Percentiles rank a stretch among this genome's conserved stretches.
These are phyloP conservation scores for Galendromus occidentalis DNA, from an alignment of 1,140 invertebrate genomes.

Conservation along the genomic window DNA sequence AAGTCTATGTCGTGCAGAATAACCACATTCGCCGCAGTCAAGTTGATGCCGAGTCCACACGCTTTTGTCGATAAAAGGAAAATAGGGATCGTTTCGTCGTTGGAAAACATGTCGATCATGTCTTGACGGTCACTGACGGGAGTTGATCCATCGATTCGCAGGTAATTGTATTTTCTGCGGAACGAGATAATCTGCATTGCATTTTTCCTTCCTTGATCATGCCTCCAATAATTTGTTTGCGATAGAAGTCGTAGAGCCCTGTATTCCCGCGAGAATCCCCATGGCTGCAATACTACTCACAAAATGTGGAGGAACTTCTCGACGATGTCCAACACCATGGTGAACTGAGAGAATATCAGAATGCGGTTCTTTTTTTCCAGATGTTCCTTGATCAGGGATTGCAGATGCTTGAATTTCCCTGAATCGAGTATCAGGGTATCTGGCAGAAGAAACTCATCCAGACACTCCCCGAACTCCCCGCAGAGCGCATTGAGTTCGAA, in stretches of 20 bases:
- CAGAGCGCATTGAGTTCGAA: conserved; percentile 70
- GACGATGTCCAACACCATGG: conserved; percentile 4
- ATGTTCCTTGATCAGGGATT: conserved; percentile 29
- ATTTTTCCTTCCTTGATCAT: no score
- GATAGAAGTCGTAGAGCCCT: no score
- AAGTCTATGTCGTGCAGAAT: conserved; percentile 43
- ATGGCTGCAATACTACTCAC: no score
- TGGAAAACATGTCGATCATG: conserved; percentile 36
- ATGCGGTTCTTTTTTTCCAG: conserved; percentile 26
- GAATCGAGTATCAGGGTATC: conserved; percentile 30
- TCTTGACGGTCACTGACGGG: conserved; percentile 29
- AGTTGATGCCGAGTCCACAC: conserved; percentile 39
- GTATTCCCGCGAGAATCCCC: neutral
- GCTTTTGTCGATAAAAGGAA: conserved; percentile 39
- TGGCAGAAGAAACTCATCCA: conserved; percentile 26
- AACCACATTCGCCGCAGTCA: conserved; percentile 37
- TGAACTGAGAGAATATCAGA: conserved; percentile 11
- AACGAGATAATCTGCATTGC: no score
- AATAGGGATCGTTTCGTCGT: conserved; percentile 31
- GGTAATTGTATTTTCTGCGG: conserved; percentile 22
- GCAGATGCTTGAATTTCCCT: conserved; percentile 34
- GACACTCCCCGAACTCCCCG: conserved; percentile 34
- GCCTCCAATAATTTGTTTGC: no score
- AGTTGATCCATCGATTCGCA: conserved; percentile 29
- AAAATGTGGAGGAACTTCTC: conserved; percentile 6